These are phyloP conservation scores for Rhodophaea formosa DNA, from an alignment of 2,888 invertebrate species.

Conservation along the genomic window DNA sequence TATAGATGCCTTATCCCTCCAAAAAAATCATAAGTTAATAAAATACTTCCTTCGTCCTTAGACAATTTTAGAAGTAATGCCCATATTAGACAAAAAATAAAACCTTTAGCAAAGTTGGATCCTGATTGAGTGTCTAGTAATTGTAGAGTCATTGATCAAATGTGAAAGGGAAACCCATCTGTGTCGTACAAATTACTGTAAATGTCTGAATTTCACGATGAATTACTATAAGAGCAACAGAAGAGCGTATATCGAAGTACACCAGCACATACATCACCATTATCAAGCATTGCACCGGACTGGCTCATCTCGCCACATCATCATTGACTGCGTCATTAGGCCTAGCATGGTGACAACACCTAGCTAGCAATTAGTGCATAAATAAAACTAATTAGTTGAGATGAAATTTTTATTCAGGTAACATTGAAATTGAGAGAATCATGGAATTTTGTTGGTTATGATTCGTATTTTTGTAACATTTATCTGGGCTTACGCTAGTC, in stretches of 20 bases:
- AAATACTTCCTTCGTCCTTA: conserved; percentile 24
- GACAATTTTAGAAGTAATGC: conserved; percentile 28
- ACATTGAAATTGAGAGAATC: conserved; percentile 30
- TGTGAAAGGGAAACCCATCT: conserved; percentile 24
- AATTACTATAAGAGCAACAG: conserved; percentile 21
- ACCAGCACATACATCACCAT: conserved; percentile 73
- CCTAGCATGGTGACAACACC: conserved; percentile 76
- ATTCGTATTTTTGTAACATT: conserved; percentile 45
- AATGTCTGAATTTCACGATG: conserved; percentile 8
- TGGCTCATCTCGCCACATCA: conserved; percentile 68
- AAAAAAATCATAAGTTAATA: conserved; percentile 15
- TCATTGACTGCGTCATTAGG: conserved; percentile 71
- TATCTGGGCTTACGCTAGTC: conserved; percentile 58
- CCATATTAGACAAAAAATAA: conserved; percentile 33
- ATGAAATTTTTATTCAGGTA: conserved; percentile 25
- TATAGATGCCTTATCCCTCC: background rate
- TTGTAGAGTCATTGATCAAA: conserved; percentile 31
- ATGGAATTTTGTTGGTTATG: conserved; percentile 43
- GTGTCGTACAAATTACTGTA: conserved; percentile 12
- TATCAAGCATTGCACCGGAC: conserved; percentile 76
- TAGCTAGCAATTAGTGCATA: conserved; percentile 73
- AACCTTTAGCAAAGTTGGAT: conserved; percentile 39
- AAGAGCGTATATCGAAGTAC: conserved; percentile 46
- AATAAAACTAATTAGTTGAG: conserved; percentile 43
- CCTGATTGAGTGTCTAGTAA: conserved; percentile 31